Evolutionary conservation across 2,888 invertebrate genomes (phyloP).

Genomic region (Ctena decussata): DNA sequence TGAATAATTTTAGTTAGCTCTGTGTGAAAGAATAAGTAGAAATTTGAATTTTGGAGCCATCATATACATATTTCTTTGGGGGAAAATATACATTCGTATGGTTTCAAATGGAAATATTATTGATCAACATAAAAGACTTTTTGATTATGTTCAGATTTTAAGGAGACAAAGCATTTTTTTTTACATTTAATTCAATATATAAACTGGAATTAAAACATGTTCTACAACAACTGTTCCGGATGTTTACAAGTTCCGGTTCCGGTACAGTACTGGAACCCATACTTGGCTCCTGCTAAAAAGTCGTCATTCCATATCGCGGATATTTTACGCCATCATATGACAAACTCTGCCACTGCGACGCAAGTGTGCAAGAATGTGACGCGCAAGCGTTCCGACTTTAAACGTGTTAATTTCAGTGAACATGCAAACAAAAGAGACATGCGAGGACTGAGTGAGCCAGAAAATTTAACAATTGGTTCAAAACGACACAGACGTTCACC

Average conservation of each 20-base stretch:
- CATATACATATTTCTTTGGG: no score
- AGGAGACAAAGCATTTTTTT: no score
- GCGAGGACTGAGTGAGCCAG: neutral
- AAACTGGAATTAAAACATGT: no score
- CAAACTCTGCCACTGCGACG: neutral
- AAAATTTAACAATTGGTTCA: neutral
- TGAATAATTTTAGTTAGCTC: no score
- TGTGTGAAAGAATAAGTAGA: no score
- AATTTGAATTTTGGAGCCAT: no score
- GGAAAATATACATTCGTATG: no score
- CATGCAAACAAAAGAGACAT: neutral
- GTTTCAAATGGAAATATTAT: no score
- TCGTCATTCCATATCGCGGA: slow-evolving; percentile 65
- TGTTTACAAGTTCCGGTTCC: slow-evolving; percentile 59
- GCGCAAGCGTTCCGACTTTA: neutral
- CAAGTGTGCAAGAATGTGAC: neutral
- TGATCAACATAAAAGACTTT: no score
- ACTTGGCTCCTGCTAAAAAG: slow-evolving; percentile 36
- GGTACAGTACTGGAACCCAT: slow-evolving; percentile 63
- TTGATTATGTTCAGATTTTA: no score
- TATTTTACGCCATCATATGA: slow-evolving; percentile 47
- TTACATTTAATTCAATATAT: no score
- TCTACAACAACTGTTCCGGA: slow-evolving; percentile 48
- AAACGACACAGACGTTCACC: neutral
- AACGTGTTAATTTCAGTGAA: neutral